A percentile compares a stretch with the other conserved stretches of the same genome.
These are phyloP conservation scores for Limenitis camilla DNA, from an alignment of 2,888 invertebrate species.

Conservation along the genomic window DNA sequence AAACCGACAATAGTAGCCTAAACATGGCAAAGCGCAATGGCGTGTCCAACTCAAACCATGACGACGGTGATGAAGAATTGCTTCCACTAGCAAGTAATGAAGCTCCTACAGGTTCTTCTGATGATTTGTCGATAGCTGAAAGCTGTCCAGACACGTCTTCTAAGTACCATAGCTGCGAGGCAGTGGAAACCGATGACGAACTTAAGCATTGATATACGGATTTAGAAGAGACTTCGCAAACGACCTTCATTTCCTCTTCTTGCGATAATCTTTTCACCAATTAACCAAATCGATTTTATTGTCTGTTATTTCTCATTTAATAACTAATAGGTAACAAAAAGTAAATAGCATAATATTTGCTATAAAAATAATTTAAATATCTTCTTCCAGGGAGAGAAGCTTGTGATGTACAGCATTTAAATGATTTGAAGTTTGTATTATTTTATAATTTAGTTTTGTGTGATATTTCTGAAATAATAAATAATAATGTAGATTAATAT, in stretches of 20 bases:
- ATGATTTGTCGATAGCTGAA: conserved; percentile 79
- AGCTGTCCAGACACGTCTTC: conserved; percentile 84
- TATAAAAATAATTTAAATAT: too few species aligned
- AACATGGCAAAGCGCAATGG: conserved; percentile 43
- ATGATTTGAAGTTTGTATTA: too few species aligned
- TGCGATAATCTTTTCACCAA: not conserved
- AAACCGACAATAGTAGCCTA: conserved; percentile 27
- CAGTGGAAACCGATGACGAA: conserved; percentile 78
- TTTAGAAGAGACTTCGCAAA: not conserved
- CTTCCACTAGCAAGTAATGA: conserved; percentile 79
- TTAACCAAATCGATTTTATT: not conserved
- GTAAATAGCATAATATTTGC: too few species aligned
- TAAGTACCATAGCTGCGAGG: conserved; percentile 84
- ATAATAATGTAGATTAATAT: too few species aligned
- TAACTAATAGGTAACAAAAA: too few species aligned
- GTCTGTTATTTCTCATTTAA: too few species aligned
- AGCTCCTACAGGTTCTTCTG: conserved; percentile 72
- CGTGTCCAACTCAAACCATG: conserved; percentile 34
- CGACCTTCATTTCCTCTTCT: not conserved
- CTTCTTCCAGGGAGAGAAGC: too few species aligned
- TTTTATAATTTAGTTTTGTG: too few species aligned
- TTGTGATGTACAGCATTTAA: too few species aligned
- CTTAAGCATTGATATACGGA: conserved; percentile 43
- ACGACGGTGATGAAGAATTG: conserved; percentile 70
- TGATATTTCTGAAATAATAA: too few species aligned